phyloP scores from a whole-genome alignment of 2,797 vertebrate genomes.

The Lepilemur septentrionalis region DNA sequence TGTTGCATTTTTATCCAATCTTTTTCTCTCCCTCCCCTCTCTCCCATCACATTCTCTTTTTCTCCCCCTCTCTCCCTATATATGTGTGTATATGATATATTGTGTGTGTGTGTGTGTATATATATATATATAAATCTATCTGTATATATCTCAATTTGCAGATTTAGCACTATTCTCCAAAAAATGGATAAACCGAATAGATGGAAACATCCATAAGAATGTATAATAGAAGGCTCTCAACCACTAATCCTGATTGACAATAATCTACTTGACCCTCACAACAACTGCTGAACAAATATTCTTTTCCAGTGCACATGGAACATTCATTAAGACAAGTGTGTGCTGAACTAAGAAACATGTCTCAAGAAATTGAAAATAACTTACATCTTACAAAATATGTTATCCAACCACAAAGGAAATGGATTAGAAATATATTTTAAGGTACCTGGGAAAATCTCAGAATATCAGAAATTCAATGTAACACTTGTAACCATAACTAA shows the following conservation, averaged over 20 bases:
- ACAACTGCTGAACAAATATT: background rate
- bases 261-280: background rate
- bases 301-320: background rate
- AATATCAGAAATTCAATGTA: background rate
- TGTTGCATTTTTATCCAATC: background rate
- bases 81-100: background rate
- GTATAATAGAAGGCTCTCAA: background rate
- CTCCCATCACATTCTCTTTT: background rate
- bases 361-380: background rate
- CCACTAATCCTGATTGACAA: background rate
- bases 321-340: background rate
- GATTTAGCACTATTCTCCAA: background rate
- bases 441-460: background rate
- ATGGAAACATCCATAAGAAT: background rate
- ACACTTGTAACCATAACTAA: background rate
- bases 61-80: background rate
- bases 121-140: background rate
- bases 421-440: background rate
- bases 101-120: background rate
- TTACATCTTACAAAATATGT: background rate
- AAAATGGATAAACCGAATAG: background rate
- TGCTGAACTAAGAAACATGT: background rate
- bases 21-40: background rate
- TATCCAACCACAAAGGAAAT: background rate
- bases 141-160: background rate